Evolutionary conservation across 2,888 invertebrate genomes (phyloP).

Genomic region (Frankliniella fusca): DNA sequence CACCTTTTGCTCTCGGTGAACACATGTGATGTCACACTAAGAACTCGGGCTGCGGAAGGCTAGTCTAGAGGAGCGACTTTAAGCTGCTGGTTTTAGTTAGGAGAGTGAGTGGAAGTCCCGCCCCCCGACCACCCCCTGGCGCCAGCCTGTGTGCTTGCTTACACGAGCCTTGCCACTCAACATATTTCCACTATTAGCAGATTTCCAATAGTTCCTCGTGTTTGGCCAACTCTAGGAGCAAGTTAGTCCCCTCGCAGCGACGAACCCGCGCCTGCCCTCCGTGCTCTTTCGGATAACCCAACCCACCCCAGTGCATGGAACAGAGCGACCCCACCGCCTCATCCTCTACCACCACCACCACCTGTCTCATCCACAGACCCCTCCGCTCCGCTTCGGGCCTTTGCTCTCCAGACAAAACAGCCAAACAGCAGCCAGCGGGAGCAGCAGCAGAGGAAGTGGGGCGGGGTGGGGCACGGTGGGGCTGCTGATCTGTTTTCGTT

Average conservation of each 20-base stretch:
- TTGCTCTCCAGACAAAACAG: no score
- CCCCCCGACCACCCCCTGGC: not conserved
- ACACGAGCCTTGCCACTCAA: not conserved
- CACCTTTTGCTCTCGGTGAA: no score
- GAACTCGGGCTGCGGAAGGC: no score
- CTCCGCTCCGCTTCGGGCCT: no score
- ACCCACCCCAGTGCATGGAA: not conserved
- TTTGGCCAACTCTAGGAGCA: not conserved
- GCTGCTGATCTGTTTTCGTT: not conserved
- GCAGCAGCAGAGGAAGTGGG: not conserved
- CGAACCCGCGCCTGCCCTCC: not conserved
- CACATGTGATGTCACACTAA: no score
- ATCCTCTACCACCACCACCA: not conserved
- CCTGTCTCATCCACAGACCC: not conserved
- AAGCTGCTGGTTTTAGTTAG: not conserved
- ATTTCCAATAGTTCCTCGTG: slow-evolving; percentile 15
- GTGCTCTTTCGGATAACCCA: not conserved
- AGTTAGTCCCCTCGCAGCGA: slow-evolving; percentile 1
- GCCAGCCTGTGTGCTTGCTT: not conserved
- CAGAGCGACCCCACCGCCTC: not conserved
- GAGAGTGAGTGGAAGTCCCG: not conserved
- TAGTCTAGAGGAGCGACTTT: no score
- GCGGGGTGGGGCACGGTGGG: not conserved
- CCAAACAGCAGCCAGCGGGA: not conserved
- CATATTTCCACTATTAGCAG: slow-evolving; percentile 12